These are phyloP conservation scores for Desmodus rotundus DNA, from an alignment of 2,113 vertebrate genomes.

Conservation along the genomic window DNA sequence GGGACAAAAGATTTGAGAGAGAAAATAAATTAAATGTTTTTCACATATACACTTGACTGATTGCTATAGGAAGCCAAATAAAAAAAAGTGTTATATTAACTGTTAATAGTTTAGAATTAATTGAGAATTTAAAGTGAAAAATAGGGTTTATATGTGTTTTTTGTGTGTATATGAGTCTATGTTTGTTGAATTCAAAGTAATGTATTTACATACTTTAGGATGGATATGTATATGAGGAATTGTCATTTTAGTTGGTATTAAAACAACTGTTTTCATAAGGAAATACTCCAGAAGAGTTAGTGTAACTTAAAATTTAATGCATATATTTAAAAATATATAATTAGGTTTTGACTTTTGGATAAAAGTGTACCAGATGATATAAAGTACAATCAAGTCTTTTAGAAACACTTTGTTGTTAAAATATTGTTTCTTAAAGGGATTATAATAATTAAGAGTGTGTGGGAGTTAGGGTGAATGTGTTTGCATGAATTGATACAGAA, in stretches of 20 bases:
- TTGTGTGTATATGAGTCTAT: not conserved
- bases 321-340: constrained; percentile 36
- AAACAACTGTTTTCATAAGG: not conserved
- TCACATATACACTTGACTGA: not conserved
- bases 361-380: not conserved
- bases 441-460: not conserved
- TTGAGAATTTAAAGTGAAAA: not conserved
- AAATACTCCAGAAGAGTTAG: not conserved
- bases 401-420: not conserved
- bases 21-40: not conserved
- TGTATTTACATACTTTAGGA: not conserved
- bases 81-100: not conserved
- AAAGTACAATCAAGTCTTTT: not conserved
- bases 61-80: not conserved
- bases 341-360: not conserved
- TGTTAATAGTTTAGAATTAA: constrained; percentile 8
- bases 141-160: not conserved
- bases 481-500: not conserved
- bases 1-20: not conserved
- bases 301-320: not conserved
- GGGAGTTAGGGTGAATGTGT: not conserved
- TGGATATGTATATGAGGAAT: not conserved
- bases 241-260: not conserved
- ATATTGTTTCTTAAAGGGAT: not conserved
- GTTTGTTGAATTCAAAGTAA: not conserved